A percentile compares a stretch with the other conserved stretches of the same genome.
These are phyloP conservation scores for Didymodactylos carnosus DNA, from an alignment of 2,888 invertebrate species.

Conservation along the genomic window DNA sequence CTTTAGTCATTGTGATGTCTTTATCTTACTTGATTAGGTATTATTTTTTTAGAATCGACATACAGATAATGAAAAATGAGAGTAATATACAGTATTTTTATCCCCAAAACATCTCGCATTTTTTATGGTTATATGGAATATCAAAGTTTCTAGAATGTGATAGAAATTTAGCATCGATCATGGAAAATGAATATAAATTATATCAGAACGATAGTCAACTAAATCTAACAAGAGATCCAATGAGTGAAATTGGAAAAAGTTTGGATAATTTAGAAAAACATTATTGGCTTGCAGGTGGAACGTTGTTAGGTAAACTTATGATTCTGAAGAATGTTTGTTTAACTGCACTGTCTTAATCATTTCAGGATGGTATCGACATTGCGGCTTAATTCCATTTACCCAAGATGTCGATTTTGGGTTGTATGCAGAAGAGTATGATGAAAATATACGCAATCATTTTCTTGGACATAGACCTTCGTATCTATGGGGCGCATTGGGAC, in stretches of 20 bases:
- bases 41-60: too few species aligned
- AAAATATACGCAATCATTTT: conserved; percentile 4
- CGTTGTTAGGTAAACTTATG: not conserved
- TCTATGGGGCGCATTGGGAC: conserved; percentile 7
- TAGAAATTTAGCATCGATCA: not conserved
- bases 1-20: too few species aligned
- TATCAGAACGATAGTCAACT: not conserved
- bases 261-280: conserved; percentile 2
- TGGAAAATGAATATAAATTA: not conserved
- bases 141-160: conserved; percentile 8
- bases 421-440: conserved; percentile 4
- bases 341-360: too few species aligned
- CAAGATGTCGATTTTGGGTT: conserved; percentile 10
- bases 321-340: not conserved
- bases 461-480: not conserved
- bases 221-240: not conserved
- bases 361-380: conserved; percentile 10
- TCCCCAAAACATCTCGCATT: not conserved
- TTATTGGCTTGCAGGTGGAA: conserved; percentile 12
- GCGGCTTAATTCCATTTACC: conserved; percentile 9
- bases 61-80: too few species aligned
- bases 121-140: not conserved
- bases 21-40: not conserved
- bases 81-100: too few species aligned
- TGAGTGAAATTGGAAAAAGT: not conserved